Percentiles rank a stretch among this genome's conserved stretches.
Conservation (phyloP, 2,113 vertebrate species). For the Ploceus nigricollis region DNA sequence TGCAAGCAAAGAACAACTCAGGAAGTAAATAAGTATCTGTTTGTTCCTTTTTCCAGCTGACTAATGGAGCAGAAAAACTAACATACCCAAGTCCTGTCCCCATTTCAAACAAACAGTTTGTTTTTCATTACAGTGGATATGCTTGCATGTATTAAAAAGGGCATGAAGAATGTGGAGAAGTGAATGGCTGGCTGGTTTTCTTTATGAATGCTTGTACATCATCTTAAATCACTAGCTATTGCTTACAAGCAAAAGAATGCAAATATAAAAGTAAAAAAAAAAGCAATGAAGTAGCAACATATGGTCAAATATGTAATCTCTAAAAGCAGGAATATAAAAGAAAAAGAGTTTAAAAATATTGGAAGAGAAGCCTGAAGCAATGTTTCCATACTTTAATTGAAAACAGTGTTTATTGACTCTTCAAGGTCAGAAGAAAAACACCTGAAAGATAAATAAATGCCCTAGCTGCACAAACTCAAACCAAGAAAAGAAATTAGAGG, state of each 20-base stretch:
- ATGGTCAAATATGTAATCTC: neutral
- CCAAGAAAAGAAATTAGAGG: neutral
- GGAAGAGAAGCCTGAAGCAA: neutral
- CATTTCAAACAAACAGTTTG: neutral
- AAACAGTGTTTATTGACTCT: neutral
- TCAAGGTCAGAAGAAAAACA: conserved; percentile 2
- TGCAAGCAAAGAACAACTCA: neutral
- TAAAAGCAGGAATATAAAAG: neutral
- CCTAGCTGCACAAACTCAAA: neutral
- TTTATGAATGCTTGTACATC: neutral
- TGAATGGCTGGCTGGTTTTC: neutral
- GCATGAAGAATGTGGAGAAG: neutral
- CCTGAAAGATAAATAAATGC: neutral
- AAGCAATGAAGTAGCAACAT: neutral
- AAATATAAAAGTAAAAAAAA: neutral
- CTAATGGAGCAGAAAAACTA: neutral
- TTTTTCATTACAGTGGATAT: neutral
- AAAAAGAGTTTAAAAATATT: neutral
- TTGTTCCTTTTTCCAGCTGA: neutral
- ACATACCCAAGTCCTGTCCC: neutral
- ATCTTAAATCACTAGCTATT: neutral
- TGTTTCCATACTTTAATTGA: neutral
- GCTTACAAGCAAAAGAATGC: neutral
- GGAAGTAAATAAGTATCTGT: neutral
- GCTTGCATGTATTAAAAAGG: neutral